Conservation (phyloP, 64 coral and sea anemone genomes). For the Pachyseris speciosa region DNA sequence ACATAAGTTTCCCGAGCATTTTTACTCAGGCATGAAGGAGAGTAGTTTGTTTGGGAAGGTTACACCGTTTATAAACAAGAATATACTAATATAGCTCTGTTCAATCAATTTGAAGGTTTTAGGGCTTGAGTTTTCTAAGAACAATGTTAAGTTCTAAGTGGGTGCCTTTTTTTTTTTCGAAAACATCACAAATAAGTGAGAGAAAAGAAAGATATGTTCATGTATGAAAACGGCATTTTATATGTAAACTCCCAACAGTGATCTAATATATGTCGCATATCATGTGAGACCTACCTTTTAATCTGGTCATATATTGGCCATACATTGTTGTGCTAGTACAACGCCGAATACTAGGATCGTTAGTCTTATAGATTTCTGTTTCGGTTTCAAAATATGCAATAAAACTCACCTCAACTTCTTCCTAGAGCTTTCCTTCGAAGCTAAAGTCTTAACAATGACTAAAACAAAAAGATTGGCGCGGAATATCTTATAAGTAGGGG, state of each 20-base stretch:
- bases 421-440: constrained; percentile 2
- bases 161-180: neutral
- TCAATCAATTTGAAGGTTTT: constrained; percentile 18
- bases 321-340: neutral
- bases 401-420: neutral
- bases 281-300: no score
- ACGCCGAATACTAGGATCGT: neutral
- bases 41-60: constrained; percentile 4
- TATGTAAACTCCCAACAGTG: neutral
- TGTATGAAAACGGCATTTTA: no score
- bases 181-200: constrained; percentile 30
- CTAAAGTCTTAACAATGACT: neutral
- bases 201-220: neutral
- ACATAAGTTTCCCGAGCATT: constrained; percentile 6
- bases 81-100: constrained; percentile 24
- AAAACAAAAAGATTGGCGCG: neutral
- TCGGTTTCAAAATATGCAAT: neutral
- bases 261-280: neutral
- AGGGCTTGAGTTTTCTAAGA: neutral
- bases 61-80: constrained; percentile 8
- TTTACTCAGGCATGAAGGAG: constrained; percentile 2
- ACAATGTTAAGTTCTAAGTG: neutral
- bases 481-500: no score
- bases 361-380: neutral
- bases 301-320: neutral